Conservation (phyloP, 2,797 vertebrate species). For the Esox masquinongy region DNA sequence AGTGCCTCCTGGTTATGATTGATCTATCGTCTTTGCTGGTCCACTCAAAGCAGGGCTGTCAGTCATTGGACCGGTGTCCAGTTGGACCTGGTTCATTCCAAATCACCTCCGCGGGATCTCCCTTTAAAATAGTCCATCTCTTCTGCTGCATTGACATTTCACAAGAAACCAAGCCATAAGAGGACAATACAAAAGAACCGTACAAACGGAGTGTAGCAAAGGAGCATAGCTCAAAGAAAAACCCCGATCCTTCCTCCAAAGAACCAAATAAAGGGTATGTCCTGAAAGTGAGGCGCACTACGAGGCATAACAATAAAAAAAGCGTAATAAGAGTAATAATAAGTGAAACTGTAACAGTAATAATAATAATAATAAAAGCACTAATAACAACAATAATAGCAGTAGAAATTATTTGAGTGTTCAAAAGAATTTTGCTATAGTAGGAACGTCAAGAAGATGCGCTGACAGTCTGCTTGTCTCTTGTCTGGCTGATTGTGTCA, state of each 20-base stretch:
- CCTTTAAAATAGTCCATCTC: slow-evolving; percentile 10
- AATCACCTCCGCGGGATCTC: background rate
- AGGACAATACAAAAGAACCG: slow-evolving; percentile 25
- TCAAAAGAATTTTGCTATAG: slow-evolving; percentile 68
- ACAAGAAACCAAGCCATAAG: slow-evolving; percentile 11
- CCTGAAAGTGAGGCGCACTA: slow-evolving; percentile 41
- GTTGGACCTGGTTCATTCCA: slow-evolving; percentile 34
- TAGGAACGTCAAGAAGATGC: slow-evolving; percentile 71
- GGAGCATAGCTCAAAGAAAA: slow-evolving; percentile 29
- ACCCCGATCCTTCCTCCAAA: slow-evolving; percentile 21
- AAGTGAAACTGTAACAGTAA: slow-evolving; percentile 66
- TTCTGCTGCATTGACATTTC: slow-evolving; percentile 11
- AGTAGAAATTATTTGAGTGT: slow-evolving; percentile 53
- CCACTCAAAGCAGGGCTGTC: slow-evolving; percentile 17
- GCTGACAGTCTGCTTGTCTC: slow-evolving; percentile 73
- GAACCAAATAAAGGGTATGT: slow-evolving; percentile 39
- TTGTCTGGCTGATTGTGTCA: slow-evolving; percentile 70
- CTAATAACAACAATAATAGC: slow-evolving; percentile 67
- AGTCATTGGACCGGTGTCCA: background rate
- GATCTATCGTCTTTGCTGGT: slow-evolving; percentile 23
- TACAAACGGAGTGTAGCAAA: slow-evolving; percentile 31
- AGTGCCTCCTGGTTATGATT: slow-evolving; percentile 18
- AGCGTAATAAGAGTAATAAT: slow-evolving; percentile 64
- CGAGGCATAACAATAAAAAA: slow-evolving; percentile 58
- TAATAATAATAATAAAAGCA: slow-evolving; percentile 64